Conservation (phyloP, 2,113 vertebrate genomes). For the Poicephalus meyeri region DNA sequence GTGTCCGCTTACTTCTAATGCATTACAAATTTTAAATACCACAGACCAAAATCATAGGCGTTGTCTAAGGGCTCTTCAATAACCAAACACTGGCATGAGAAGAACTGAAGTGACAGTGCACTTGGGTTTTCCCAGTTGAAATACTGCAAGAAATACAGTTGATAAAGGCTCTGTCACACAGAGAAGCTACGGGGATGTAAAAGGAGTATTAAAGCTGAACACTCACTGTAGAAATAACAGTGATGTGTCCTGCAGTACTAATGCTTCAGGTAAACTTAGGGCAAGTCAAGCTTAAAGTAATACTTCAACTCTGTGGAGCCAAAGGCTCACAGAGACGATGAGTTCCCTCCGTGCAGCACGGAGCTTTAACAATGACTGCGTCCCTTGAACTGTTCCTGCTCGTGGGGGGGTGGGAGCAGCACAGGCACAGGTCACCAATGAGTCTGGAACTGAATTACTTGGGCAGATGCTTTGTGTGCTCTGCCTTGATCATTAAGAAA, state of each 20-base stretch:
- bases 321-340: neutral
- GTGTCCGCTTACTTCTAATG: neutral
- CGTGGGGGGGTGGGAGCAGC: neutral
- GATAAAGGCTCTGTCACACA: neutral
- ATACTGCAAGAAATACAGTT: neutral
- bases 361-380: neutral
- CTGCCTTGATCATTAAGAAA: neutral
- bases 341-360: neutral
- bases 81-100: neutral
- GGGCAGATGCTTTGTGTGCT: neutral
- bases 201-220: neutral
- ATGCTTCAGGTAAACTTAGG: neutral
- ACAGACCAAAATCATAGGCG: neutral
- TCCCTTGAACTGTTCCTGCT: neutral
- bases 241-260: neutral
- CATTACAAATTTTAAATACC: neutral
- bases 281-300: neutral
- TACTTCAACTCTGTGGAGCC: neutral
- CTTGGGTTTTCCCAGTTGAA: neutral
- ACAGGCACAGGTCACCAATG: neutral
- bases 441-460: neutral
- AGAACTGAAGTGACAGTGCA: neutral
- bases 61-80: neutral
- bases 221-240: neutral
- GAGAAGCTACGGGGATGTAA: rapidly evolving